phyloP scores from a whole-genome alignment of 1,140 invertebrate species.

The Aphaenogaster floridana region DNA sequence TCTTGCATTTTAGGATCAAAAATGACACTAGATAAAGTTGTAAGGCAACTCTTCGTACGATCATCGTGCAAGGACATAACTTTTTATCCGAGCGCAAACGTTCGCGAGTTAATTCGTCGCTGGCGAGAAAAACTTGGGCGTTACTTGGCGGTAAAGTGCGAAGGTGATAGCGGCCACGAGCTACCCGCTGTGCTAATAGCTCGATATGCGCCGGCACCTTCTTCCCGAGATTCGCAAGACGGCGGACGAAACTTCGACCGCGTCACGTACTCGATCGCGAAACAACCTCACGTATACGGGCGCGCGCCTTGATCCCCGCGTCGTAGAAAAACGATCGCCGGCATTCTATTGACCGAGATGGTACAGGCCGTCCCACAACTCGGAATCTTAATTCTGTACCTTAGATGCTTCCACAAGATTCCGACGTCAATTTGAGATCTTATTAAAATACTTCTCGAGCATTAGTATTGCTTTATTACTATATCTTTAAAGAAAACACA shows the following conservation, averaged over 20 bases:
- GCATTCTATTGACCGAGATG: constrained; percentile 56
- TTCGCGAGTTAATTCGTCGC: constrained; percentile 43
- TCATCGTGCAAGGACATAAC: not conserved
- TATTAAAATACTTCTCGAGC: not conserved
- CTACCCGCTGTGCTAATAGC: constrained; percentile 65
- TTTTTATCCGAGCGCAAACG: constrained; percentile 18
- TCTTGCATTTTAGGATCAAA: not conserved
- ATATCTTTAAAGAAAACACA: not conserved
- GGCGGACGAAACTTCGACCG: constrained; percentile 74
- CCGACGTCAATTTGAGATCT: not conserved
- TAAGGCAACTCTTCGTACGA: not conserved
- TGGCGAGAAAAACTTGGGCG: constrained; percentile 10
- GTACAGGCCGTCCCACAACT: constrained; percentile 44
- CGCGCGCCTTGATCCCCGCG: constrained; percentile 57
- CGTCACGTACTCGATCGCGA: constrained; percentile 78
- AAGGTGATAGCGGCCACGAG: constrained; percentile 42
- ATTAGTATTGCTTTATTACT: not conserved
- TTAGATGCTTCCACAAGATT: not conserved
- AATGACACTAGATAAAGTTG: not conserved
- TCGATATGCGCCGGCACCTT: constrained; percentile 52
- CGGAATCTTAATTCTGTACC: not conserved
- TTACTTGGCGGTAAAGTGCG: constrained; percentile 24
- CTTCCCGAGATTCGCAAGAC: constrained; percentile 38
- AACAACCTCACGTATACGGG: constrained; percentile 72
- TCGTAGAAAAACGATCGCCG: constrained; percentile 51